These are phyloP conservation scores for Abrostola tripartita DNA, from an alignment of 2,888 invertebrate species.

Conservation along the genomic window DNA sequence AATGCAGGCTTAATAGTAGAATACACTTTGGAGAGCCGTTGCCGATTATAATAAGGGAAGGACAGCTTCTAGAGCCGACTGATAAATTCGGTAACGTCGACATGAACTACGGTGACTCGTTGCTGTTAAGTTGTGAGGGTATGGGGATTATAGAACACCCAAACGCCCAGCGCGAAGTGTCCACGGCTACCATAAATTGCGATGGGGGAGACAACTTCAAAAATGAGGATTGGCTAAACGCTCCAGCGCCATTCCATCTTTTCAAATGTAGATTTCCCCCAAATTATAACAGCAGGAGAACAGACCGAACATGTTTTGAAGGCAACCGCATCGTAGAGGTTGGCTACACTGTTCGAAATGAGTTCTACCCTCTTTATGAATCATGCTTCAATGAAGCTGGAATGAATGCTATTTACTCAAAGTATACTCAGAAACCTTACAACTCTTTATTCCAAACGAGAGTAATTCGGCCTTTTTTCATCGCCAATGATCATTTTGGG, in stretches of 20 bases:
- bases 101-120: constrained; percentile 68
- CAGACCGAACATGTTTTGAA: constrained; percentile 73
- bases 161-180: constrained; percentile 52
- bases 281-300: constrained; percentile 67
- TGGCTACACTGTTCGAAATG: constrained; percentile 70
- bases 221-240: constrained; percentile 73
- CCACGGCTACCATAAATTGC: constrained; percentile 71
- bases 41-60: constrained; percentile 74
- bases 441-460: constrained; percentile 78
- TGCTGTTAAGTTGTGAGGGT: constrained; percentile 77
- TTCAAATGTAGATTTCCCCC: constrained; percentile 72
- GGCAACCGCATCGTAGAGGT: constrained; percentile 74
- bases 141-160: constrained; percentile 69
- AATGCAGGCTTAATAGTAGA: constrained; percentile 73
- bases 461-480: constrained; percentile 77
- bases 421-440: constrained; percentile 80
- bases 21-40: constrained; percentile 75
- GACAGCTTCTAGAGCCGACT: constrained; percentile 73
- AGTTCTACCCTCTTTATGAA: constrained; percentile 77
- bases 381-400: constrained; percentile 75
- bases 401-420: constrained; percentile 74
- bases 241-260: constrained; percentile 65
- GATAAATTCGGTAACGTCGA: constrained; percentile 72
- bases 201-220: constrained; percentile 71
- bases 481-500: constrained; percentile 68